Evolutionary conservation across 1,140 invertebrate species (phyloP).

Genomic region (Nilaparvata lugens): DNA sequence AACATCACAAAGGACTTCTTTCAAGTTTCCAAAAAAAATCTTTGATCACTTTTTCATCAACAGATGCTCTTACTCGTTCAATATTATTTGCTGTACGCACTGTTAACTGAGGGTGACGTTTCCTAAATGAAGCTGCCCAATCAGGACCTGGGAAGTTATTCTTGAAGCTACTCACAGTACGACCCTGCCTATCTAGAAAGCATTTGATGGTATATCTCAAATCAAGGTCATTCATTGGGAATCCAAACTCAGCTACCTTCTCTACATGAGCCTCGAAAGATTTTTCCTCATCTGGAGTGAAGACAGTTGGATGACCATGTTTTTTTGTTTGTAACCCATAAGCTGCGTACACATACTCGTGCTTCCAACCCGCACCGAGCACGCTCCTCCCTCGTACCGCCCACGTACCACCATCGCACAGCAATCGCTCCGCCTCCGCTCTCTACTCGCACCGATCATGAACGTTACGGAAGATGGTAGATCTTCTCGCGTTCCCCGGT

Average conservation of each 20-base stretch:
- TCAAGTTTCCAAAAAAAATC: slow-evolving; percentile 30
- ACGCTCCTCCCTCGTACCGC: too few species aligned
- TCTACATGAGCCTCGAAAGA: slow-evolving; percentile 7
- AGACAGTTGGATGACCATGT: slow-evolving; percentile 6
- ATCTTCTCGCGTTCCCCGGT: too few species aligned
- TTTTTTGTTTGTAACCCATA: slow-evolving; percentile 8
- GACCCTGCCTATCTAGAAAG: slow-evolving; percentile 8
- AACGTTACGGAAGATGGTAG: too few species aligned
- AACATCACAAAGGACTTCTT: slow-evolving; percentile 24
- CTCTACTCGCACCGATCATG: too few species aligned
- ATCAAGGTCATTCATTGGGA: slow-evolving; percentile 9
- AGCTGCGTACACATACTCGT: too few species aligned
- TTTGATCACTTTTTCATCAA: slow-evolving; percentile 17
- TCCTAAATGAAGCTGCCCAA: slow-evolving; percentile 28
- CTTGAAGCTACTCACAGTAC: slow-evolving; percentile 19
- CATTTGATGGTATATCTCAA: slow-evolving; percentile 10
- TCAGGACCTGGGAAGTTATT: slow-evolving; percentile 30
- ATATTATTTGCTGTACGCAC: slow-evolving; percentile 28
- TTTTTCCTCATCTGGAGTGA: slow-evolving; percentile 11
- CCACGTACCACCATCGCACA: too few species aligned
- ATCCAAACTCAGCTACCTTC: slow-evolving; percentile 11
- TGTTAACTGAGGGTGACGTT: slow-evolving; percentile 23
- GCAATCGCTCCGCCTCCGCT: too few species aligned
- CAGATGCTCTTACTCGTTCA: slow-evolving; percentile 26
- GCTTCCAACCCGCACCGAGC: too few species aligned